Percentiles rank a stretch among this genome's conserved stretches.
These are phyloP conservation scores for Zaprionus taronus DNA, from an alignment of 1,140 invertebrate genomes.

Conservation along the genomic window DNA sequence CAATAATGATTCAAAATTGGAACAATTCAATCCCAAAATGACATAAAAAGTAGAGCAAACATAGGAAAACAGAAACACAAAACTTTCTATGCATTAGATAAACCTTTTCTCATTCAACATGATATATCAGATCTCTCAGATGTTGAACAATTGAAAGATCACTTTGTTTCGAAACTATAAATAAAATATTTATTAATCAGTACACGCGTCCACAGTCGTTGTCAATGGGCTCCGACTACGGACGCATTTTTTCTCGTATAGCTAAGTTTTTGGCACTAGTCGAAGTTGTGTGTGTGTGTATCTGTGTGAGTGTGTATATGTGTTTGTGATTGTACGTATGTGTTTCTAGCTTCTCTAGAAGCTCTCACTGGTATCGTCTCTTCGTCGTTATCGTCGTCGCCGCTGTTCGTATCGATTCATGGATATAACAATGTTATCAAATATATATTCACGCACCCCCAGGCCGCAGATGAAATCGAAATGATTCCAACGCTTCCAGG, in stretches of 20 bases:
- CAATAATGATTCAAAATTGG: too few species aligned
- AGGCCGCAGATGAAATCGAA: conserved; percentile 90
- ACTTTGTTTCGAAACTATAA: conserved; percentile 48
- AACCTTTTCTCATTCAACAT: too few species aligned
- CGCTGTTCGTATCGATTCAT: conserved; percentile 79
- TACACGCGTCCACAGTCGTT: conserved; percentile 51
- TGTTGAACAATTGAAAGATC: not conserved
- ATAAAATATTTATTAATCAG: conserved; percentile 79
- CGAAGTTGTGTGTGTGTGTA: conserved; percentile 47
- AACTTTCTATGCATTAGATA: too few species aligned
- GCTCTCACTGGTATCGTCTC: too few species aligned
- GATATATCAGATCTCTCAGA: too few species aligned
- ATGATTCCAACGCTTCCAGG: conserved; percentile 88
- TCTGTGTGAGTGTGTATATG: too few species aligned
- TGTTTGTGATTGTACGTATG: too few species aligned
- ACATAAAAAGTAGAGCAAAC: too few species aligned
- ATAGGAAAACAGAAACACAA: too few species aligned
- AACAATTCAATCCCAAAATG: too few species aligned
- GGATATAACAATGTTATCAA: conserved; percentile 85
- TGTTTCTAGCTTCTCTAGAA: too few species aligned
- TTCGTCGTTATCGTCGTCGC: conserved; percentile 34
- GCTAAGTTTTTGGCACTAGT: conserved; percentile 74
- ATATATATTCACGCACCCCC: conserved; percentile 86
- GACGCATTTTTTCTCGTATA: conserved; percentile 49
- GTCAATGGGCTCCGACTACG: conserved; percentile 30